Evolutionary conservation across 37 sponge, comb jelly and placozoan species (phyloP).

Genomic region (Crambe crambe): DNA sequence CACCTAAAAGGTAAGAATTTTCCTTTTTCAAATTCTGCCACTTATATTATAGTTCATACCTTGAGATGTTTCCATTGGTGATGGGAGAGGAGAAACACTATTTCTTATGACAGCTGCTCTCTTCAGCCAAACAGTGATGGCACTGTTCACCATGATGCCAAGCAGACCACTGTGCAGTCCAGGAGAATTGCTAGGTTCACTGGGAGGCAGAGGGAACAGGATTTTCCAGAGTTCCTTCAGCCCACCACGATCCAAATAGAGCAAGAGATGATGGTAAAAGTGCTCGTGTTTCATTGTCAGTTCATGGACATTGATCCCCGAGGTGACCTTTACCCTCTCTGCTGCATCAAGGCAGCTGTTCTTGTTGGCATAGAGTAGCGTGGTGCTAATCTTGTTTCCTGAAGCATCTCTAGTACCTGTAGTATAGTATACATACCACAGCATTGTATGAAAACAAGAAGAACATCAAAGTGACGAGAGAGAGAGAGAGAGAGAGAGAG

Average conservation of each 20-base stretch:
- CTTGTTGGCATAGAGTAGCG: conserved; percentile 51
- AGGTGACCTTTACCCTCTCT: conserved; percentile 28
- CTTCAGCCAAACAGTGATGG: conserved; percentile 46
- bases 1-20: too few relatives aligned
- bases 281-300: conserved; percentile 34
- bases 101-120: not conserved
- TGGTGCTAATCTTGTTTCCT: not conserved
- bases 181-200: not conserved
- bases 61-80: not conserved
- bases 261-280: conserved; percentile 7
- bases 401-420: not conserved
- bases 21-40: too few relatives aligned
- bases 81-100: not conserved
- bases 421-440: too few relatives aligned
- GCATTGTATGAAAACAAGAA: not conserved
- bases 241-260: conserved; percentile 16
- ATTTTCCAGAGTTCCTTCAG: conserved; percentile 39
- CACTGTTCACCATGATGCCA: conserved; percentile 12
- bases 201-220: not conserved
- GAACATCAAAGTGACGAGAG: not conserved
- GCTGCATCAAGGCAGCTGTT: conserved; percentile 37
- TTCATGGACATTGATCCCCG: conserved; percentile 23
- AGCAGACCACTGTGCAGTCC: conserved; percentile 32
- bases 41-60: not conserved
- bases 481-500: conserved; percentile 1